These are phyloP conservation scores for Lepidotrigona ventralis DNA, from an alignment of 1,140 invertebrate genomes.

Conservation along the genomic window DNA sequence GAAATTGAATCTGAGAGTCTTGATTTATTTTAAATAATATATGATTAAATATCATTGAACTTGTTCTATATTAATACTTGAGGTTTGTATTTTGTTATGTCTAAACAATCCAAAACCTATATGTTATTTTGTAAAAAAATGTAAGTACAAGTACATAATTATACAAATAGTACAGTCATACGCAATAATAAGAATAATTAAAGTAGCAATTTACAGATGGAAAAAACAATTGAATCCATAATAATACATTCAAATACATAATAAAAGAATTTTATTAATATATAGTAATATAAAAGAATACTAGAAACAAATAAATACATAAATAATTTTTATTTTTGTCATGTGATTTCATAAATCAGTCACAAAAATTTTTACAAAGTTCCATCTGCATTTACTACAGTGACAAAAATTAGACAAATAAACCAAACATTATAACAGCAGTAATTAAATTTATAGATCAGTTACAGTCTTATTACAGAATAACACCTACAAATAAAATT, in stretches of 20 bases:
- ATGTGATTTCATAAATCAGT: not conserved
- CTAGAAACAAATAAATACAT: not conserved
- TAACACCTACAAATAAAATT: slow-evolving; percentile 57
- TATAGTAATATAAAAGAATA: not conserved
- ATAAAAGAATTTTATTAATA: not conserved
- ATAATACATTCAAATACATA: not conserved
- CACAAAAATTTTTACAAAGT: not conserved
- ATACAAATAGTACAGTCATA: slow-evolving; percentile 54
- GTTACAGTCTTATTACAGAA: slow-evolving; percentile 58
- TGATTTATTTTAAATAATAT: slow-evolving; percentile 53
- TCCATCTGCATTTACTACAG: slow-evolving; percentile 63
- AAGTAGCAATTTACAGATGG: slow-evolving; percentile 58
- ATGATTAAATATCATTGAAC: slow-evolving; percentile 47
- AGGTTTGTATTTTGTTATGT: slow-evolving; percentile 35
- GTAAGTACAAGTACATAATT: slow-evolving; percentile 56
- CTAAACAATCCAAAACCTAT: slow-evolving; percentile 46
- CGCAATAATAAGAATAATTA: slow-evolving; percentile 38
- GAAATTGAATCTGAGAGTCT: slow-evolving; percentile 69
- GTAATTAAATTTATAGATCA: slow-evolving; percentile 45
- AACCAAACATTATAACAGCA: slow-evolving; percentile 56
- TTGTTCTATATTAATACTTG: slow-evolving; percentile 52
- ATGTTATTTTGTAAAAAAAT: slow-evolving; percentile 41
- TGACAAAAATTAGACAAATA: slow-evolving; percentile 61
- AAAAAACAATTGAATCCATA: slow-evolving; percentile 19
- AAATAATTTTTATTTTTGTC: not conserved